A percentile compares a stretch with the other conserved stretches of the same genome.
phyloP scores from a whole-genome alignment of 2,888 invertebrate species.

The Idaea biselata region DNA sequence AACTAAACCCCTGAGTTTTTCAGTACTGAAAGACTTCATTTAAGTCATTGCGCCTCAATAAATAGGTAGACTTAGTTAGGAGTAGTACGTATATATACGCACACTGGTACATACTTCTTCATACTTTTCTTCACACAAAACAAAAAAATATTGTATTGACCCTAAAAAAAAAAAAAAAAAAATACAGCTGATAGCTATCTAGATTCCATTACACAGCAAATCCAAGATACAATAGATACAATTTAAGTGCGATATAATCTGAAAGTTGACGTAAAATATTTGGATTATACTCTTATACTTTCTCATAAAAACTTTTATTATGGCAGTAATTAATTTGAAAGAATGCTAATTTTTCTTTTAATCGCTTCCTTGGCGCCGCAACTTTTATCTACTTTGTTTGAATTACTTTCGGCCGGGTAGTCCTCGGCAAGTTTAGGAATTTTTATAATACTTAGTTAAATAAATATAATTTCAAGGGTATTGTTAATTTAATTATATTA shows the following conservation, averaged over 20 bases:
- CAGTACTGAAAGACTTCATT: no score
- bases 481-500: slow-evolving; percentile 22
- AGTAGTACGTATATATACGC: no score
- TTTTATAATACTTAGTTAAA: slow-evolving; percentile 42
- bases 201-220: no score
- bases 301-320: slow-evolving; percentile 70
- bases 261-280: slow-evolving; percentile 46
- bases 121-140: no score
- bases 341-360: slow-evolving; percentile 79
- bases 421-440: slow-evolving; percentile 57
- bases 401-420: slow-evolving; percentile 72
- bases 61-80: no score
- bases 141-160: no score
- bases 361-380: slow-evolving; percentile 72
- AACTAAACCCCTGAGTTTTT: not conserved
- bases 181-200: no score
- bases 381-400: slow-evolving; percentile 79
- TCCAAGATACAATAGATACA: slow-evolving; percentile 24
- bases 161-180: no score
- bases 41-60: no score
- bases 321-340: slow-evolving; percentile 76
- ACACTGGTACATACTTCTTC: no score
- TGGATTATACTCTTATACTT: slow-evolving; percentile 56
- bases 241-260: slow-evolving; percentile 36
- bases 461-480: not conserved